Conservation (phyloP, 2,888 invertebrate species). For the Nematopogon swammerdamellus region DNA sequence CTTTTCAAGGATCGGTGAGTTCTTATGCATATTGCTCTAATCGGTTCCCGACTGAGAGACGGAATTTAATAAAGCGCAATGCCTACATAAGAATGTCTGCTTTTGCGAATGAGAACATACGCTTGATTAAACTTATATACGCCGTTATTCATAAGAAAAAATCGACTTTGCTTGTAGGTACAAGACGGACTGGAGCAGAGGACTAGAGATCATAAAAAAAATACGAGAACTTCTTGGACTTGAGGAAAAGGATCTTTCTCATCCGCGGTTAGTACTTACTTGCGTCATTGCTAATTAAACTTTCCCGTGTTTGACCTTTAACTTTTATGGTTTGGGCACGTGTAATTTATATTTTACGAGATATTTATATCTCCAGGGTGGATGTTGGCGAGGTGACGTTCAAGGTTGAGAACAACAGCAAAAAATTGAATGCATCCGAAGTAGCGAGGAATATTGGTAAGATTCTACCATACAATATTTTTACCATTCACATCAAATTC, state of each 20-base stretch:
- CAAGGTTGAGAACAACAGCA: constrained; percentile 64
- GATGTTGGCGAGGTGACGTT: constrained; percentile 75
- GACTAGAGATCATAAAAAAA: constrained; percentile 65
- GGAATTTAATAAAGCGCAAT: too few species aligned
- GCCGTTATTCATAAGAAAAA: too few species aligned
- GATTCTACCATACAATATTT: constrained; percentile 13
- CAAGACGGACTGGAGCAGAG: constrained; percentile 63
- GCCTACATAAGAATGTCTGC: too few species aligned
- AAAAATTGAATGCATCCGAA: constrained; percentile 63
- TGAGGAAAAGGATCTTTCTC: constrained; percentile 58
- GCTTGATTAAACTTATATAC: too few species aligned
- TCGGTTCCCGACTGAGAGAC: too few species aligned
- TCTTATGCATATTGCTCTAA: too few species aligned
- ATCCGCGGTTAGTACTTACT: constrained; percentile 60
- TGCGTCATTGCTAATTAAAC: too few species aligned
- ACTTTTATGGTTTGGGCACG: background rate
- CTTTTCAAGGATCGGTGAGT: constrained; percentile 70
- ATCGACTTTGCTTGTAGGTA: too few species aligned
- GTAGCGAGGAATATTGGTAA: constrained; percentile 66
- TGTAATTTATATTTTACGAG: too few species aligned
- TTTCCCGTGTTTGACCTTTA: background rate
- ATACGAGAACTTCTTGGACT: constrained; percentile 68
- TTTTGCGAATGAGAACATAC: too few species aligned
- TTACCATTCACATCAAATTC: background rate
- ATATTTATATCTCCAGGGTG: constrained; percentile 51